Evolutionary conservation across 2,113 vertebrate genomes (phyloP), one percentile per base, ranked within the genome.

Genomic region (Pteruthius melanotis): DNA sequence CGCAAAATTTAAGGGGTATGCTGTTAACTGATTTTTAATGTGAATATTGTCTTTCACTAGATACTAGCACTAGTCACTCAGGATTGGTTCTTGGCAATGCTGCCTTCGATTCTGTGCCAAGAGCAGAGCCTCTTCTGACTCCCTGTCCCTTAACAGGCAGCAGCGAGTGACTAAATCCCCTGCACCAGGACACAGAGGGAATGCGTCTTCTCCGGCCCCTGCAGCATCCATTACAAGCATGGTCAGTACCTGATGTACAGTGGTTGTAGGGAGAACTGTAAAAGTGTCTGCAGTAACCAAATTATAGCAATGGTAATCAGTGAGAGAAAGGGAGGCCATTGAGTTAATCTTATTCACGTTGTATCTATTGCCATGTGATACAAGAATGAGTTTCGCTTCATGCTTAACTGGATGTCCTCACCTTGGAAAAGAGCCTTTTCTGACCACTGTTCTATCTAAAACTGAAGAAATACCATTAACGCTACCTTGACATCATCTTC

Each of bases 211-310:
- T 87, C 99, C 99, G 71, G 97, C 98, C 39, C 97, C 98, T 9
- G 94, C 98, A 60, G 98, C 98, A 79, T 94, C 98, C 31, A 98
- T 99, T 77, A 99, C 99, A 6, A 99, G 99, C 96, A 99, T 99
- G 99, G 99, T 99, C 81, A 98, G 98, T 95, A 83, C 79, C 52
- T 66, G 14, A 2, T 7, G 27, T 4, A 1, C n/a, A 9, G 12
- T 6, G 59, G 10, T 4, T 31, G 74, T 8, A 21, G 71, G 28
- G 30, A 33, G 35, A 60, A 2, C 40, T 66, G 35, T 66, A 1
- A 1, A 44, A 60, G 44, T 23, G 24, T 44, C 61, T 71, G 52
- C 24, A 37, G 45, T 18, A 33, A 33, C 33, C 45, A 24, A 47
- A 7, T 23, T 7, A 5, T 7, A 87, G 50, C 35, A 50, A 0